These are phyloP conservation scores for Teleopsis dalmanni DNA, from an alignment of 1,140 invertebrate species.

Conservation along the genomic window DNA sequence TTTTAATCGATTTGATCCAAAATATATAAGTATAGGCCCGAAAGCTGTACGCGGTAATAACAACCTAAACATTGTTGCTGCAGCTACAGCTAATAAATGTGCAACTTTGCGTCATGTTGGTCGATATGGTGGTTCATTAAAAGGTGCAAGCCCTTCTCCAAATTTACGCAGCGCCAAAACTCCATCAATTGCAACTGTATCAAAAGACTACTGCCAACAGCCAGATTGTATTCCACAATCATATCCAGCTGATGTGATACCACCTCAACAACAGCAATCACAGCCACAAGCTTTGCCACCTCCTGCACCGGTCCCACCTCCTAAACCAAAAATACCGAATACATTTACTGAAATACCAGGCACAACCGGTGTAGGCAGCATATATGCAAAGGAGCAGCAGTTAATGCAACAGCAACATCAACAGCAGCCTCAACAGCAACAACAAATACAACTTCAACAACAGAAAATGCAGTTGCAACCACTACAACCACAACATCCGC, in stretches of 20 bases:
- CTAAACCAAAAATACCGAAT: constrained; percentile 40
- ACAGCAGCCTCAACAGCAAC: constrained; percentile 32
- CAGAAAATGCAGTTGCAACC: constrained; percentile 23
- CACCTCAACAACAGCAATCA: constrained; percentile 5
- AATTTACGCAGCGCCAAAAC: constrained; percentile 40
- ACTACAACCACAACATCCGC: constrained; percentile 31
- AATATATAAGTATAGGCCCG: constrained; percentile 54
- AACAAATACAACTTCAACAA: constrained; percentile 19
- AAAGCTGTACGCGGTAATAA: constrained; percentile 48
- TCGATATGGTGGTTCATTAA: constrained; percentile 47
- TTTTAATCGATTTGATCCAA: constrained; percentile 55
- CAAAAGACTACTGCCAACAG: constrained; percentile 42
- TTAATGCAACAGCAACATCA: constrained; percentile 33
- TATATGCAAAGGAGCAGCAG: constrained; percentile 38
- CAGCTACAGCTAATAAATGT: constrained; percentile 34
- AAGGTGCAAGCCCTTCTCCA: constrained; percentile 33
- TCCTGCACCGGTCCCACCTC: constrained; percentile 29
- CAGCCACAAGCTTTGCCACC: constrained; percentile 19
- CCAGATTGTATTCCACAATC: constrained; percentile 37
- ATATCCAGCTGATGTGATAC: constrained; percentile 17
- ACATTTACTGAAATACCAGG: constrained; percentile 42
- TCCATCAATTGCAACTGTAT: constrained; percentile 41
- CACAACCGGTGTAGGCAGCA: constrained; percentile 40
- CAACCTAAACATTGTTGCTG: constrained; percentile 33
- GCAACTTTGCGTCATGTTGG: constrained; percentile 41